Base-by-base conservation (phyloP, 35 echinoderm and acorn worm species). In the Chiridota heheva region DNA sequence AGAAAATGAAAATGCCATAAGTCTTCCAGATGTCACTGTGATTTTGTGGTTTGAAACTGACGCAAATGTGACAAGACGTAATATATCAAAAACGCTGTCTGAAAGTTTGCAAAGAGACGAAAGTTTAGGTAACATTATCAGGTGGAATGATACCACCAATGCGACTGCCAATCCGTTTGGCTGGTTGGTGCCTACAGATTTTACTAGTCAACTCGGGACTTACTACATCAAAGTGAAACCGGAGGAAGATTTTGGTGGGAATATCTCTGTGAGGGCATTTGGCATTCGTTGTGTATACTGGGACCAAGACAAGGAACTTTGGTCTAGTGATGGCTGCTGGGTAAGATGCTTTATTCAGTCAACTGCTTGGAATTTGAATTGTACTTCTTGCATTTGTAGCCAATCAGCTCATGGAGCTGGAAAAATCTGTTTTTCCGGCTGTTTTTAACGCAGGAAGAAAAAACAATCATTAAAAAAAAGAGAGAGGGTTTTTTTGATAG, bases 251-350 rank as follows among this genome's bases (percentile, higher is more conserved):
- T 47, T 36, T 36, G 69, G 42, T 68, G 62, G 42, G 34, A 58
- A 90, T 42, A 27, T 77, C 20, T 40, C 37, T 16, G 81, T 96
- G 12, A 70, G 61, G 37, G 66, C 70, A 32, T 91, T 51, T 73
- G 58, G 63, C 37, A 38, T 80, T 45, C 69, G 83, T 28, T 96
- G 93, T 74, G 30, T 78, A 17, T 90, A 84, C 49, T 96, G 93
- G 93, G 69, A 91, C 81, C 49, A 43, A 12, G 49, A 82, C 1
- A 34, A 45, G 38, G 88, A 96, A 63, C 68, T 51, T 13, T 96
- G 93, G 93, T 67, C 44, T 17, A 67, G 42, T 15, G 72, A 86
- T 33, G 93, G 93, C 38, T 96, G 93, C 51, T 64, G 70, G 64
- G 86, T 96, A 44, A 84, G 42, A 56, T n/a, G n/a, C n/a, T n/a